These are phyloP conservation scores for Zenarchopterus dispar DNA, from an alignment of 2,797 vertebrate species.

Conservation along the genomic window DNA sequence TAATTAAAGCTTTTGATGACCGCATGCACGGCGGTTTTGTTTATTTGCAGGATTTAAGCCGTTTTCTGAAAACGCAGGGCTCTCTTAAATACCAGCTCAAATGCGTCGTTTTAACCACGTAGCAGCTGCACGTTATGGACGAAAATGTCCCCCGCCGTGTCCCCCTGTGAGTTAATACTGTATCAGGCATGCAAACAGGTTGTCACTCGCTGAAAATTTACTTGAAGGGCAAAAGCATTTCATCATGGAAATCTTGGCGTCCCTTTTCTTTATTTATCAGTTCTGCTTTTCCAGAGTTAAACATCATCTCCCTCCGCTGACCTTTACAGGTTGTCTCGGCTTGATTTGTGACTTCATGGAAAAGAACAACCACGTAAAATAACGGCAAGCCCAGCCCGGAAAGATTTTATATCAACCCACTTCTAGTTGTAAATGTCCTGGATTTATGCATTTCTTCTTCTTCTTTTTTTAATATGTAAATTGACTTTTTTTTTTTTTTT, in stretches of 20 bases:
- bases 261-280: conserved; percentile 43
- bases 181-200: conserved; percentile 41
- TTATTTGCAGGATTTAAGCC: conserved; percentile 32
- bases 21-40: conserved; percentile 40
- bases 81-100: conserved; percentile 30
- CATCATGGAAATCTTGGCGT: conserved; percentile 50
- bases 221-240: conserved; percentile 30
- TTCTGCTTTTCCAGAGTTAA: conserved; percentile 29
- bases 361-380: conserved; percentile 51
- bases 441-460: conserved; percentile 29
- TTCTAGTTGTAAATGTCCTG: conserved; percentile 51
- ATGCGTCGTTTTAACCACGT: conserved; percentile 22
- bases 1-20: conserved; percentile 47
- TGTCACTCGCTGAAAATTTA: conserved; percentile 44
- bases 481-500: conserved; percentile 65
- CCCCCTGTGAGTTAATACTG: conserved; percentile 33
- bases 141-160: conserved; percentile 18
- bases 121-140: conserved; percentile 43
- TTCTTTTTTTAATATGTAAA: neutral
- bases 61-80: conserved; percentile 25
- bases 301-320: conserved; percentile 52
- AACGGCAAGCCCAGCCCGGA: neutral
- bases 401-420: conserved; percentile 24
- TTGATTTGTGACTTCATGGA: conserved; percentile 70
- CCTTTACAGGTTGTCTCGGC: conserved; percentile 59